These are phyloP conservation scores for Eilema sororculum DNA, from an alignment of 2,888 invertebrate genomes.

Conservation along the genomic window DNA sequence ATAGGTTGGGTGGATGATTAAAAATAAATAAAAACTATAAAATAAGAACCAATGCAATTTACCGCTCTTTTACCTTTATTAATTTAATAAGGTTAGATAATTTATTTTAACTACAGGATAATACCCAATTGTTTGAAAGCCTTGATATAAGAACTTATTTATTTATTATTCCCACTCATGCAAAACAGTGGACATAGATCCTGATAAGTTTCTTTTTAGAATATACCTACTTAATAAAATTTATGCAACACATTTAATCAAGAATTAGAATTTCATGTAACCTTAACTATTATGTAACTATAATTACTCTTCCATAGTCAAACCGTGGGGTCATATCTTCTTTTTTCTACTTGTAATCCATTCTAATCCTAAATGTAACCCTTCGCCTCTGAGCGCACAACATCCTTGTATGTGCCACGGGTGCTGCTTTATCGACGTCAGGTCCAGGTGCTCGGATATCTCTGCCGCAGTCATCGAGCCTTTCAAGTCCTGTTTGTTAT, in stretches of 20 bases:
- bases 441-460: conserved; percentile 95
- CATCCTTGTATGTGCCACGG: conserved; percentile 99
- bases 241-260: conserved; percentile 39
- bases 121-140: too few relatives aligned
- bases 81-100: too few relatives aligned
- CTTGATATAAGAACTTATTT: conserved; percentile 51
- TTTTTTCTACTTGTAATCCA: conserved; percentile 97
- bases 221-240: conserved; percentile 40
- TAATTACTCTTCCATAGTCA: conserved; percentile 27
- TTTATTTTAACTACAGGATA: too few relatives aligned
- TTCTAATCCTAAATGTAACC: conserved; percentile 95
- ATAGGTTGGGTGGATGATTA: too few relatives aligned
- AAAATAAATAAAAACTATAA: too few relatives aligned
- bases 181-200: conserved; percentile 45
- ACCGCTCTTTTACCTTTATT: too few relatives aligned
- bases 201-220: conserved; percentile 46
- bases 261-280: conserved; percentile 47
- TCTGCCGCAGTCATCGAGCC: conserved; percentile 98
- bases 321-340: conserved; percentile 91
- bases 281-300: conserved; percentile 48
- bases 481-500: conserved; percentile 98
- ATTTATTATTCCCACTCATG: conserved; percentile 49
- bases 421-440: conserved; percentile 98
- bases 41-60: too few relatives aligned
- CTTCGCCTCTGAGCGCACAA: conserved; percentile 99